Base-by-base conservation (phyloP, 1,140 invertebrate genomes). In the Panonychus citri region DNA sequence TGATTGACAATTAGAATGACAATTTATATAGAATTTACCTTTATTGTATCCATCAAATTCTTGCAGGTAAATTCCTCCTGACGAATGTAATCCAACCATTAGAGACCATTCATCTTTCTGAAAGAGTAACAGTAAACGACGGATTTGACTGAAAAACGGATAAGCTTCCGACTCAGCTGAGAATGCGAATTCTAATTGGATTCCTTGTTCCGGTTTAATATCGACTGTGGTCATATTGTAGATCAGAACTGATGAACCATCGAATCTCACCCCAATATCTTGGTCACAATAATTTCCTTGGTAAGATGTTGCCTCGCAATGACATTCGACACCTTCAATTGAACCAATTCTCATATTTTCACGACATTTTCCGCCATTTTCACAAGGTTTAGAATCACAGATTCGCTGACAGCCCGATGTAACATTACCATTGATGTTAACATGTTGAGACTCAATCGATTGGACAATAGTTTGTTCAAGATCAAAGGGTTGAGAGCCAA, bases 221-320 rank as follows among this genome's bases (percentile, higher is more conserved):
- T 17, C 17, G 24, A 21, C 12, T 25, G 17, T 28, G 17, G 49
- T 21, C 13, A 28, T 4, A 27, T 28, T 28, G 28, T 51, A 40
- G 42, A 83, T 73, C 63, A 81, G 78, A 28, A 88, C 67, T 53
- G 81, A 79, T 21, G 83, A 84, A 62, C 85, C 85, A 60, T 82
- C 81, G 63, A 90, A 90, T 64, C 82, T 81, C 1, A 83, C 83
- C 4, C 84, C 85, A 66, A 85, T 85, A 66, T 88, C 85, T 65
- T 78, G 73, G 19, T 70, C 72, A 61, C 77, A 79, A 53, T 70
- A 62, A 63, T 86, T 81, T 42, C 85, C 85, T 62, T 83, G 81
- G 66, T 85, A 90, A 54, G 83, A 88, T 5, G 84, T 91, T 21
- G 81, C 73, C 57, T 85, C 80, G 64, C 88, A 94, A 61, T 90